phyloP scores from a whole-genome alignment of 30 jellyfish, hydroid and myxozoan species.

The Aurelia sp. region DNA sequence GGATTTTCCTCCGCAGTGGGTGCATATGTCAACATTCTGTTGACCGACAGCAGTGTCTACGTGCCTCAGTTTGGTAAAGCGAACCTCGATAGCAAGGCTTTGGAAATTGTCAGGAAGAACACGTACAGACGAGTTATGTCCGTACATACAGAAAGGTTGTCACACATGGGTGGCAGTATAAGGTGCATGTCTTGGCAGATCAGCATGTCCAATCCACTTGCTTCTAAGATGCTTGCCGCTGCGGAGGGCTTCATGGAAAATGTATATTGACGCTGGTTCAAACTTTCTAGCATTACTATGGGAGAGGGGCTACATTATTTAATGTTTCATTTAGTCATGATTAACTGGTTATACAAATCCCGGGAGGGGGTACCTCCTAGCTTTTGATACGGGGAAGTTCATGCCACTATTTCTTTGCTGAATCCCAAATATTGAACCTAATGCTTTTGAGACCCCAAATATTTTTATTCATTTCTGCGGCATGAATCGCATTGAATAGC shows the following conservation, averaged over 20 bases:
- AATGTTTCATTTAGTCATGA: no score
- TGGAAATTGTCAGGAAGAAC: constrained; percentile 25
- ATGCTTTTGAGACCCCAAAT: no score
- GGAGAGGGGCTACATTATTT: no score
- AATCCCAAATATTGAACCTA: no score
- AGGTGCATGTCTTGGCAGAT: constrained; percentile 73
- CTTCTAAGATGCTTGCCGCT: constrained; percentile 45
- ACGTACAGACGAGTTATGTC: constrained; percentile 47
- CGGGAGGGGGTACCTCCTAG: no score
- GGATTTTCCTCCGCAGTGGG: constrained; percentile 63
- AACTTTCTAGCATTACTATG: no score
- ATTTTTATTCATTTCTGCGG: no score
- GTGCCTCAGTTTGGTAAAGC: constrained; percentile 59
- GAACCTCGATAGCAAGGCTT: constrained; percentile 31
- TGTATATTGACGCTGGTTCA: no score
- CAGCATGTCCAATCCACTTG: constrained; percentile 55
- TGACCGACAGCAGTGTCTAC: constrained; percentile 68
- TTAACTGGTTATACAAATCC: no score
- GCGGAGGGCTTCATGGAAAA: constrained; percentile 4
- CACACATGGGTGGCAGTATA: constrained; percentile 77
- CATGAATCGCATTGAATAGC: no score
- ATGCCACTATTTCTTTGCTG: no score
- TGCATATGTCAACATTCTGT: constrained; percentile 59
- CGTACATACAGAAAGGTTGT: constrained; percentile 60
- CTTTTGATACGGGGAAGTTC: no score